These are phyloP conservation scores for Brachypalpus laphriformis DNA, from an alignment of 2,888 invertebrate genomes.

Conservation along the genomic window DNA sequence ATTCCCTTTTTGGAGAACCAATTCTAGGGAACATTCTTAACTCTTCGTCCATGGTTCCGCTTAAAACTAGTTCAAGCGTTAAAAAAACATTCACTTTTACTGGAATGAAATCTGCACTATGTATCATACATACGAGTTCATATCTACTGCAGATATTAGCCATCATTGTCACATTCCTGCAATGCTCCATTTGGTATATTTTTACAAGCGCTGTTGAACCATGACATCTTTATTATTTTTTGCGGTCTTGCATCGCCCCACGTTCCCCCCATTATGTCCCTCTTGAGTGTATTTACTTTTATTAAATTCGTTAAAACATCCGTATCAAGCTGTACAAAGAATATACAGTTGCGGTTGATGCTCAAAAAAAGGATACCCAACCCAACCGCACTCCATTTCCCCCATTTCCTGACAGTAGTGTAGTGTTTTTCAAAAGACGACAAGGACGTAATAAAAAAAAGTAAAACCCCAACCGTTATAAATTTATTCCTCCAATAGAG, in stretches of 20 bases:
- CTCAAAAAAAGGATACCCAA: not conserved
- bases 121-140: too few species aligned
- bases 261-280: slow-evolving; percentile 34
- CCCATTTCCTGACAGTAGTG: slow-evolving; percentile 34
- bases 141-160: slow-evolving; percentile 6
- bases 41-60: too few species aligned
- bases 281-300: slow-evolving; percentile 58
- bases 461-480: slow-evolving; percentile 55
- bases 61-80: too few species aligned
- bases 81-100: too few species aligned
- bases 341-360: slow-evolving; percentile 2
- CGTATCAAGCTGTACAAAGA: slow-evolving; percentile 45
- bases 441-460: not conserved
- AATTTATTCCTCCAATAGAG: slow-evolving; percentile 70
- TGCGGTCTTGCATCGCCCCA: slow-evolving; percentile 6
- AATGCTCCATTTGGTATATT: slow-evolving; percentile 40
- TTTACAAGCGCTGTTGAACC: slow-evolving; percentile 40
- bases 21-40: too few species aligned
- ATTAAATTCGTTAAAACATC: slow-evolving; percentile 64
- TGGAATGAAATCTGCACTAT: too few species aligned
- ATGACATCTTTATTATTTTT: slow-evolving; percentile 27
- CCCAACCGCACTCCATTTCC: slow-evolving; percentile 34
- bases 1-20: too few species aligned
- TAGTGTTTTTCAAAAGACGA: slow-evolving; percentile 17
- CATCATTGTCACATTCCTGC: slow-evolving; percentile 30